Evolutionary conservation across 2,797 vertebrate species (phyloP), one percentile per base, ranked within the genome.

Genomic region (Pogonophryne albipinna): DNA sequence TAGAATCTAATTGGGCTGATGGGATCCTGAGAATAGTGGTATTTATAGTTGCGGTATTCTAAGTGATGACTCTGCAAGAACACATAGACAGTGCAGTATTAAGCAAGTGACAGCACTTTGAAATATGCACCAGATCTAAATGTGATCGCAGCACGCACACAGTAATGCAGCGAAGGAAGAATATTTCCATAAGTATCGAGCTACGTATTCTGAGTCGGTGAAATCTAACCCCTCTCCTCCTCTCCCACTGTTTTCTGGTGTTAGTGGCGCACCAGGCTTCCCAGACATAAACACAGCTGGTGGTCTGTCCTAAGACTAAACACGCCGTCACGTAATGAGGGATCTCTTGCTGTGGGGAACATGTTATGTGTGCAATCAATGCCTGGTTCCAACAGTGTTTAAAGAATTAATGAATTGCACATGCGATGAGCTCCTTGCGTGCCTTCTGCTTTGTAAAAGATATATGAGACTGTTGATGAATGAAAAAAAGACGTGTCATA

Each of bases 361-460:
- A 19, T 71, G 62, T 70, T 66, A 55, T 73, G 65, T 76, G 65
- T 84, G 85, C 85, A 85, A 68, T 71, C 53, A 23, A 68, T 17
- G 71, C 64, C 80, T 69, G 66, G 78, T 74, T 85, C 63, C 80
- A 87, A 66, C 78, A 78, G 70, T 76, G 72, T 77, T 83, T 55
- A n/a, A 84, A 69, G 41, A 66, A 60, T 71, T 51, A 50, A 59
- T 52, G 67, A 78, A 85, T 87, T 90, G 85, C 87, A 90, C 89
- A 87, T 85, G 44, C 10, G 72, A 87, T 87, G 82, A 90, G 88
- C 85, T 92, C 83, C 83, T 89, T 89, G 89, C 62, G 92, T 92
- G 92, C 92, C 92, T 93, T 93, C 87, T 85, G 89, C 84, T 80
- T 91, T 86, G 79, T 83, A 71, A 87, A 87, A 84, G 77, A 76